A percentile compares a stretch with the other conserved stretches of the same genome.
These are phyloP conservation scores for Sylvilagus floridanus DNA, from an alignment of 2,797 vertebrate genomes.

Conservation along the genomic window DNA sequence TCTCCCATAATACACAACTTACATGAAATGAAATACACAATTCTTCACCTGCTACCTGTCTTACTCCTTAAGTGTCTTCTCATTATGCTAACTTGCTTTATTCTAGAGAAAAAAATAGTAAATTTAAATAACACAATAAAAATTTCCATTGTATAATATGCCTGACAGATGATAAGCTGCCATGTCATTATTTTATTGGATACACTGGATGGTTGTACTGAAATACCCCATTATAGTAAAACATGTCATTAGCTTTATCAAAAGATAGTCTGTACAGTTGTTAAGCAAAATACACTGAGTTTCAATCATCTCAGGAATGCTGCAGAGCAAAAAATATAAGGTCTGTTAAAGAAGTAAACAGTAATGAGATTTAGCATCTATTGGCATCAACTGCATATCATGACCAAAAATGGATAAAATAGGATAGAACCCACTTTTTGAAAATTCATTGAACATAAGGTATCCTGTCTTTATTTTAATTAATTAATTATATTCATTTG, in stretches of 20 bases:
- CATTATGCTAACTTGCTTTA: conserved; percentile 55
- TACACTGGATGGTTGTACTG: conserved; percentile 69
- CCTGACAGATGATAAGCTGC: conserved; percentile 80
- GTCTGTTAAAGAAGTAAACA: not conserved
- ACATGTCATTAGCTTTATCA: conserved; percentile 79
- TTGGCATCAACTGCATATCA: not conserved
- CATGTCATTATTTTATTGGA: conserved; percentile 75
- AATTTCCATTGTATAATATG: conserved; percentile 63
- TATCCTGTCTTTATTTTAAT: not conserved
- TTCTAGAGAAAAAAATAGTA: conserved; percentile 76
- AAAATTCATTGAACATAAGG: not conserved
- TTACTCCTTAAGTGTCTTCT: conserved; percentile 76
- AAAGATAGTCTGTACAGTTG: conserved; percentile 75
- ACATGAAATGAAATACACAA: conserved; percentile 82
- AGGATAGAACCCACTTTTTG: not conserved
- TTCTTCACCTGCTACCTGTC: conserved; percentile 81
- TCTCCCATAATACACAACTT: not conserved
- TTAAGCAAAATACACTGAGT: conserved; percentile 59
- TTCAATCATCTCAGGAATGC: conserved; percentile 73
- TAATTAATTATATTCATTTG: too few relatives aligned
- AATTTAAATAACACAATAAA: conserved; percentile 77
- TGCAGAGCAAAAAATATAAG: conserved; percentile 35
- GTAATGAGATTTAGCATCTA: conserved; percentile 10
- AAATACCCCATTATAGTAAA: conserved; percentile 81
- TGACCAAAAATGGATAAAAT: not conserved